phyloP scores from a whole-genome alignment of 2,113 vertebrate genomes.

The Pardalotus punctatus region DNA sequence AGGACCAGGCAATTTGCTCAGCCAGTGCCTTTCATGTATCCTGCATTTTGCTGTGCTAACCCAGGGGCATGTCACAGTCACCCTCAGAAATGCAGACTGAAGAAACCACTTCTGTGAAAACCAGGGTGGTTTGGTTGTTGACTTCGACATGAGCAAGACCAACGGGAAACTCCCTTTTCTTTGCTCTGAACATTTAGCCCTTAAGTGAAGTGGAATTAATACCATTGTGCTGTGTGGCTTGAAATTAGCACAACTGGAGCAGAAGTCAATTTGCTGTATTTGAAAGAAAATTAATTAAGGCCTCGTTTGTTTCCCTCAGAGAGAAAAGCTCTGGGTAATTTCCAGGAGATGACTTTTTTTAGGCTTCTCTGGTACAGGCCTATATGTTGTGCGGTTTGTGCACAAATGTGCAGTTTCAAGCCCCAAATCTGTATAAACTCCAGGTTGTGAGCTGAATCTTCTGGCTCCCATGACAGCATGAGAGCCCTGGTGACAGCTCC shows the following conservation, averaged over 20 bases:
- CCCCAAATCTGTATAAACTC: not conserved
- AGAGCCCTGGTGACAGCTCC: not conserved
- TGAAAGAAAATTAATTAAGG: constrained; percentile 66
- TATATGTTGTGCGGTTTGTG: not conserved
- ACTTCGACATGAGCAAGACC: not conserved
- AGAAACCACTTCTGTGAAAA: not conserved
- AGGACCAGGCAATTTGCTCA: not conserved
- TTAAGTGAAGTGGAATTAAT: constrained; percentile 51
- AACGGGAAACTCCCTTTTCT: not conserved
- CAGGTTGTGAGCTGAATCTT: not conserved
- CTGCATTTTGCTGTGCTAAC: not conserved
- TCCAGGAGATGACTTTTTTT: constrained; percentile 1
- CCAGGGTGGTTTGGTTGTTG: not conserved
- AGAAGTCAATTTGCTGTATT: constrained; percentile 67
- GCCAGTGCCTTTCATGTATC: not conserved
- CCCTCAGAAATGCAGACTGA: not conserved
- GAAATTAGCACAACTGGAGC: constrained; percentile 52
- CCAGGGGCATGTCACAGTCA: not conserved
- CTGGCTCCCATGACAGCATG: not conserved
- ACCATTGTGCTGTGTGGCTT: constrained; percentile 39
- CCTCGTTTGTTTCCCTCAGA: constrained; percentile 42
- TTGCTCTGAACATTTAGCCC: constrained; percentile 16
- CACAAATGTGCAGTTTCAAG: not conserved
- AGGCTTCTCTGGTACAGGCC: not conserved
- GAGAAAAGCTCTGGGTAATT: constrained; percentile 41